Percentiles rank a stretch among this genome's conserved stretches.
Evolutionary conservation across 2,888 invertebrate genomes (phyloP).

Genomic region (Notodonta dromedarius): DNA sequence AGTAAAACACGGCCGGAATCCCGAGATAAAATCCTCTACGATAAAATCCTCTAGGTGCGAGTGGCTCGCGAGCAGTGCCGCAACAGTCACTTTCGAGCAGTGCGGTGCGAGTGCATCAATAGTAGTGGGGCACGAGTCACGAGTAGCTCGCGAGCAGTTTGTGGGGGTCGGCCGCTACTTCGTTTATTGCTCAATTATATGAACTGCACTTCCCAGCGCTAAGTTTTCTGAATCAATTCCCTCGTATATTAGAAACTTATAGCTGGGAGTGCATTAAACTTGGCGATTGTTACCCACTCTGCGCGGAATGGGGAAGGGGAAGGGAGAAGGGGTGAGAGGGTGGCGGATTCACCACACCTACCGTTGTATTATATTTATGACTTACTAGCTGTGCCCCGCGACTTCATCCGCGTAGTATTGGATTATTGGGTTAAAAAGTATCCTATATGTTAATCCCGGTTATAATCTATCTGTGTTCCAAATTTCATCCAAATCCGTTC

Average conservation of each 20-base stretch:
- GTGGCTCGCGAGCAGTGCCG: neutral
- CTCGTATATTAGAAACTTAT: conserved; percentile 34
- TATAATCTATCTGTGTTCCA: too few species aligned
- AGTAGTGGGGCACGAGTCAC: too few species aligned
- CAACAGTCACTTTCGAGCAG: too few species aligned
- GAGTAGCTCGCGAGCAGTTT: neutral
- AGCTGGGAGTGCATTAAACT: conserved; percentile 26
- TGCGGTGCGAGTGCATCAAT: too few species aligned
- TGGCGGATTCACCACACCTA: neutral
- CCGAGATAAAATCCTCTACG: too few species aligned
- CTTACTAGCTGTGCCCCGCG: neutral
- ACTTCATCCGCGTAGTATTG: too few species aligned
- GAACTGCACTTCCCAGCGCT: conserved; percentile 28
- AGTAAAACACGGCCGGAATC: too few species aligned
- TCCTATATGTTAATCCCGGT: too few species aligned
- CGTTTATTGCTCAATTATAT: conserved; percentile 20
- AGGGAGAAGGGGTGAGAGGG: too few species aligned
- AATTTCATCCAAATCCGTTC: too few species aligned
- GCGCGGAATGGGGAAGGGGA: conserved; percentile 7
- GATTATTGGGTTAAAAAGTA: too few species aligned
- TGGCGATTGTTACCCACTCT: conserved; percentile 17
- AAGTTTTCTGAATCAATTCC: conserved; percentile 26
- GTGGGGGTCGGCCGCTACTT: conserved; percentile 17
- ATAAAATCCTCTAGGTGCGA: too few species aligned
- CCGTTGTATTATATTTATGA: conserved; percentile 1